These are phyloP conservation scores for Petrophora chlorosata DNA, from an alignment of 2,888 invertebrate genomes.

Conservation along the genomic window DNA sequence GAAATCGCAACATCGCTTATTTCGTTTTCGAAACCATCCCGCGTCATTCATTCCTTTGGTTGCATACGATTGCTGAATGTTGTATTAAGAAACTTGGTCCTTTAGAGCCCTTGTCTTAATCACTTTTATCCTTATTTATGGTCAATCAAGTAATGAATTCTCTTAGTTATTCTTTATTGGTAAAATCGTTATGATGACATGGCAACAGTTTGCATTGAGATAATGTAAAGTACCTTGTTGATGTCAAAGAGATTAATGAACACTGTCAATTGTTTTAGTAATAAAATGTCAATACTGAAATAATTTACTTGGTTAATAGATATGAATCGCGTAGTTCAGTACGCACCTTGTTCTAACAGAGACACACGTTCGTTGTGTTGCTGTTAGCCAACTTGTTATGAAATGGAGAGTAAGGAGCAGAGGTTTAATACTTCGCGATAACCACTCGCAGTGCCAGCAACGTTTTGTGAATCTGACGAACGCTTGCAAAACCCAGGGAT, in stretches of 20 bases:
- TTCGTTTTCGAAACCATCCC: slow-evolving; percentile 81
- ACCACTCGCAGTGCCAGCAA: slow-evolving; percentile 57
- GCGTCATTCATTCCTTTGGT: slow-evolving; percentile 75
- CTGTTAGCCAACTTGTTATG: slow-evolving; percentile 65
- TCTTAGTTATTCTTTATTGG: too few species aligned
- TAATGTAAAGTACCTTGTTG: too few species aligned
- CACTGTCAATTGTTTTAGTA: slow-evolving; percentile 5
- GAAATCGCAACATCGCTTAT: slow-evolving; percentile 80
- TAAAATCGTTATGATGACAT: too few species aligned
- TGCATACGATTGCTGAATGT: slow-evolving; percentile 41
- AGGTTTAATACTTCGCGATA: slow-evolving; percentile 58
- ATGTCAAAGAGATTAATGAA: background rate
- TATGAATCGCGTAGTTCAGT: slow-evolving; percentile 10
- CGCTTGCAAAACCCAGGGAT: slow-evolving; percentile 67
- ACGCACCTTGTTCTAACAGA: slow-evolving; percentile 47
- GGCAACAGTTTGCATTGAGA: too few species aligned
- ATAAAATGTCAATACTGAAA: slow-evolving; percentile 10
- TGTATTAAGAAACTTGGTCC: slow-evolving; percentile 32
- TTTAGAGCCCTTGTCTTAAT: slow-evolving; percentile 46
- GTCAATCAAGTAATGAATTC: too few species aligned
- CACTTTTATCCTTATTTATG: too few species aligned
- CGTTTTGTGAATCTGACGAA: slow-evolving; percentile 64
- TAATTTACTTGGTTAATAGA: too few species aligned
- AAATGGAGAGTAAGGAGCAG: slow-evolving; percentile 72
- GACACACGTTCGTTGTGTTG: too few species aligned